Conservation (phyloP, 2,888 invertebrate species). For the Linyphia triangularis region DNA sequence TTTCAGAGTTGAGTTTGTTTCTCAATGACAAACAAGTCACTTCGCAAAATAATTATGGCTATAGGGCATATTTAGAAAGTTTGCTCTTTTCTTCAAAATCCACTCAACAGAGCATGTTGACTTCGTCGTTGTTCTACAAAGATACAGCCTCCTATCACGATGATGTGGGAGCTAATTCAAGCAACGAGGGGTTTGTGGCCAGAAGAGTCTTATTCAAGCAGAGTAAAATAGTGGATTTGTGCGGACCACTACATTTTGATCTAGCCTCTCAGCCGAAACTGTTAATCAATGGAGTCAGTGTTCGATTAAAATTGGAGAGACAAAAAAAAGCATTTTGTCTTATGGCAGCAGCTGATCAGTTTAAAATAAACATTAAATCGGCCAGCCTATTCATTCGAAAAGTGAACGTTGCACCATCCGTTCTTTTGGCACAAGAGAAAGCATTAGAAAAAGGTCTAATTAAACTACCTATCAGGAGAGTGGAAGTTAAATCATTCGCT, state of each 20-base stretch:
- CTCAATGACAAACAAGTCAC: too few species aligned
- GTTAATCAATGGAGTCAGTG: constrained; percentile 27
- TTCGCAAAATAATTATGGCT: too few species aligned
- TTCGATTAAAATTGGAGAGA: constrained; percentile 23
- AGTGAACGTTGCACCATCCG: constrained; percentile 23
- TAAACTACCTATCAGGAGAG: constrained; percentile 38
- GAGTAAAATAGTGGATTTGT: background rate
- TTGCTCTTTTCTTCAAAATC: too few species aligned
- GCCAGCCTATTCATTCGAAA: constrained; percentile 36
- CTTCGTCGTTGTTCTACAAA: too few species aligned
- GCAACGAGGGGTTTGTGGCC: background rate
- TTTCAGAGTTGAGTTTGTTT: too few species aligned
- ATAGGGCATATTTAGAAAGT: too few species aligned
- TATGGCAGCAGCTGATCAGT: background rate
- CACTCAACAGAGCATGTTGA: too few species aligned
- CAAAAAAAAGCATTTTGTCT: constrained; percentile 18
- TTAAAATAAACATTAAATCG: background rate
- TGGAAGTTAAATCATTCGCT: constrained; percentile 29
- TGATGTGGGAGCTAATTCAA: background rate
- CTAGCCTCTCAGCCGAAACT: constrained; percentile 29
- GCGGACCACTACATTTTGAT: constrained; percentile 35
- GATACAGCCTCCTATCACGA: too few species aligned
- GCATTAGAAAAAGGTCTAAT: constrained; percentile 14
- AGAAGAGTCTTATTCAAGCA: background rate
- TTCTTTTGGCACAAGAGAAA: constrained; percentile 59